Evolutionary conservation across 2,797 vertebrate species (phyloP), one percentile per base, ranked within the genome.

Genomic region (Hephaestus fuliginosus): DNA sequence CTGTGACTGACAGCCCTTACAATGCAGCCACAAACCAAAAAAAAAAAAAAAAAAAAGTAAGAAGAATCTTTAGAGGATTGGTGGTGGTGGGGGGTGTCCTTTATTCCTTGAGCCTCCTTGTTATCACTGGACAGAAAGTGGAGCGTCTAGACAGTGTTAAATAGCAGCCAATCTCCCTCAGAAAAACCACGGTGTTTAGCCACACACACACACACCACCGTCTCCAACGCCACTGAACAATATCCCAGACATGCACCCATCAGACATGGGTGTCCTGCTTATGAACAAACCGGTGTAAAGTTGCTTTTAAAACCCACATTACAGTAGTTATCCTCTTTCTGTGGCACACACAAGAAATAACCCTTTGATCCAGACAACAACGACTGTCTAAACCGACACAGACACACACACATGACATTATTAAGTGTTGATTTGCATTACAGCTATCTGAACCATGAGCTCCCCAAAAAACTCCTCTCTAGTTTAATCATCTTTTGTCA

Each of bases 101-200:
- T 92, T 90, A 88, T 91, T 87, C 88, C 81, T 56, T 61, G 57
- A 84, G 83, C 56, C 85, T 89, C 81, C 91, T 90, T 88, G 85
- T 87, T 92, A 89, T 85, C 86, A 86, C 80, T 84, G 87, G 70
- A 86, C 89, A 89, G 86, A 92, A 86, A 90, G 89, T 86, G 86
- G 80, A 85, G 89, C 86, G 93, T 91, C 91, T 93, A 94, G 92
- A 94, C 93, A 88, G 91, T 64, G 83, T 92, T 78, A 88, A 86
- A 91, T 75, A 86, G 85, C 85, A 86, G 78, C 89, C 88, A 90
- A 84, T 90, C 84, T 86, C 88, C 82, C 76, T 77, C 74, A 80
- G 83, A 25, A 90, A 84, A 86, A 78, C 58, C 88, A 75, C 81
- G 76, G 80, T 82, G 76, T 88, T 73, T 55, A 77, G 74, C 82